Evolutionary conservation across 2,797 vertebrate genomes (phyloP).

Genomic region (Alcedo atthis): DNA sequence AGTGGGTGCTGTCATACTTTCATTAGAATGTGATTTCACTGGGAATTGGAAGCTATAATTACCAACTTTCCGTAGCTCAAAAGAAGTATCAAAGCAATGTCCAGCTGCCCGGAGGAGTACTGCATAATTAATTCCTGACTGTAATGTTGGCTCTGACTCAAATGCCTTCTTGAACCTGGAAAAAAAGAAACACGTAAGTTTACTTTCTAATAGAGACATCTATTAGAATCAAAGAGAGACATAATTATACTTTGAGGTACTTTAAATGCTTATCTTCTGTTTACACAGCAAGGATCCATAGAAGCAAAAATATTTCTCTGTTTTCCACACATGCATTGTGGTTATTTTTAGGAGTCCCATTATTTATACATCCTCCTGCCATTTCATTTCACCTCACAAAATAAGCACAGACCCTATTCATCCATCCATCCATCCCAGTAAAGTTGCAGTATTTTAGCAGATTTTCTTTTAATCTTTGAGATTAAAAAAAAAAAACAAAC

Average conservation of each 20-base stretch:
- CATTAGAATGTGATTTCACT: conserved; percentile 11
- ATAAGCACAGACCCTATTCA: not conserved
- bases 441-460: not conserved
- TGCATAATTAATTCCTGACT: conserved; percentile 97
- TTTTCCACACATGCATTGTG: conserved; percentile 53
- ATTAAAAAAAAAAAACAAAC: not conserved
- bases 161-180: conserved; percentile 95
- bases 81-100: conserved; percentile 95
- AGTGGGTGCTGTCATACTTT: not conserved
- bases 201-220: conserved; percentile 47
- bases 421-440: not conserved
- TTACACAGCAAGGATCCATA: conserved; percentile 60
- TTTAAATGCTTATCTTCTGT: conserved; percentile 66
- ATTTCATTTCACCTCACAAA: conserved; percentile 15
- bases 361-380: conserved; percentile 35
- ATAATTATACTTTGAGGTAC: conserved; percentile 17
- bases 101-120: conserved; percentile 94
- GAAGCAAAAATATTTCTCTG: conserved; percentile 65
- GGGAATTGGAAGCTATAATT: conserved; percentile 74
- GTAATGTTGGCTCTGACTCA: conserved; percentile 96
- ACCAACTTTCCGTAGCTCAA: conserved; percentile 99
- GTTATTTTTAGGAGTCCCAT: conserved; percentile 61
- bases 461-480: not conserved
- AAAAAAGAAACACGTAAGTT: conserved; percentile 65
- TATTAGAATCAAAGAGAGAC: not conserved